Conservation (phyloP, 2,888 invertebrate species). For the Melipona bicolor region DNA sequence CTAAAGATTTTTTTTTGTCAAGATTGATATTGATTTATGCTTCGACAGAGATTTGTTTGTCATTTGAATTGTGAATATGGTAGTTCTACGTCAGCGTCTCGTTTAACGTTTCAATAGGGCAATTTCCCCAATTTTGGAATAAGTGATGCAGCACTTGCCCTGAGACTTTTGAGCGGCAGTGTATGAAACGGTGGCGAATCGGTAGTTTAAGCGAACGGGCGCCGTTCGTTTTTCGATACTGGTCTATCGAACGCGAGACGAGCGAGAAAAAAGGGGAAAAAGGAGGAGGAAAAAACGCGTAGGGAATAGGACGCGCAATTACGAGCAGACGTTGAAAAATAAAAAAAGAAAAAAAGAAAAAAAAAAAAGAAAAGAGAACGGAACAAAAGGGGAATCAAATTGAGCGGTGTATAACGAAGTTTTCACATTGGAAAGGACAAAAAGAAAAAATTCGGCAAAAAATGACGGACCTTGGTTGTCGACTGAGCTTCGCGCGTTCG, state of each 20-base stretch:
- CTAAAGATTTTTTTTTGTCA: too few relatives aligned
- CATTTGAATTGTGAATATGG: too few relatives aligned
- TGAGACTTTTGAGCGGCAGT: too few relatives aligned
- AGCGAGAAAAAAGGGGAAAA: background rate
- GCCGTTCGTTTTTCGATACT: background rate
- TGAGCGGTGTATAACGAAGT: background rate
- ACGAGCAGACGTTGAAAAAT: background rate
- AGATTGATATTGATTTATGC: too few relatives aligned
- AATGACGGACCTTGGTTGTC: constrained; percentile 70
- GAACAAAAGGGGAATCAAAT: background rate
- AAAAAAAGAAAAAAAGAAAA: too few relatives aligned
- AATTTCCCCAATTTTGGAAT: too few relatives aligned
- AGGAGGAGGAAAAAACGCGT: too few relatives aligned
- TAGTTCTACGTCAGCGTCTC: too few relatives aligned
- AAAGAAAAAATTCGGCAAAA: background rate
- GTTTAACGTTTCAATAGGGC: too few relatives aligned
- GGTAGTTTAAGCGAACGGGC: background rate
- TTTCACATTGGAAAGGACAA: background rate
- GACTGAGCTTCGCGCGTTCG: constrained; percentile 64
- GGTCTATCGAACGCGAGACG: background rate
- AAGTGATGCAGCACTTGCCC: too few relatives aligned
- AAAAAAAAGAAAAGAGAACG: background rate
- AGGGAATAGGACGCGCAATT: constrained; percentile 1
- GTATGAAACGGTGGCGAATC: background rate
- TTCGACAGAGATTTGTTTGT: too few relatives aligned